Base-by-base conservation (phyloP, 2,113 vertebrate species). In the Cichladusa arquata region DNA sequence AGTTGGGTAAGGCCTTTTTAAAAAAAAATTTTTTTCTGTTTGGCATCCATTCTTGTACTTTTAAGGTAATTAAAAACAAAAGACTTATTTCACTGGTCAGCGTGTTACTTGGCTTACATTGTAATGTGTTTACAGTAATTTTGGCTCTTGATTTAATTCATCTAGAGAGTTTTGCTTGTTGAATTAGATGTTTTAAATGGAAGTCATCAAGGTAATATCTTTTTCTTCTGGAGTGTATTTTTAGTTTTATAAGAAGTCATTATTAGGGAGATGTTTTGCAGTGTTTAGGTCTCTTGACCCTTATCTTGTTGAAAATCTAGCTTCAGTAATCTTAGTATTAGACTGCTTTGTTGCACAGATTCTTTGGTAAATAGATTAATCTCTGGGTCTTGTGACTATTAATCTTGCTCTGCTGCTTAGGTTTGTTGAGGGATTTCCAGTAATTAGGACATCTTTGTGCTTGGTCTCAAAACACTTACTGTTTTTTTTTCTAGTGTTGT, bases 291-390 rank as follows among this genome's bases (percentile, higher is more conserved):
- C 64, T 86, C 79, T 90, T 94, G 71, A 91, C 78, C 84, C 58
- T 87, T 95, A 85, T 77, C 74, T 78, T 69, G 34, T 62, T 91
- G 82, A 65, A 94, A 97, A 95, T 91, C 73, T 93, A 77, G 51
- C 61, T 95, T 89, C 51, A 50, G 74, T 93, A 95, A 91, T 92
- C 93, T 95, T 86, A 57, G 94, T 90, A 88, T 92, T 96, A 95
- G 93, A 78, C 79, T 92, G 57, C 80, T 96, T 97, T 94, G 86
- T 91, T 94, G 51, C 78, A 94, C 9, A 15, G 83, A 70, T 88
- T 95, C 83, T 90, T 82, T 95, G 61, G 87, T 96, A 96, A 96
- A 95, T 83, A 95, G 81, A 95, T 95, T 96, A 96, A 95, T 96
- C 95, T 91, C 73, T 79, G 34, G 51, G 83, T 93, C 95, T 96